These are phyloP conservation scores for Leucoraja ocellata DNA, from an alignment of 2,797 vertebrate species.

Conservation along the genomic window DNA sequence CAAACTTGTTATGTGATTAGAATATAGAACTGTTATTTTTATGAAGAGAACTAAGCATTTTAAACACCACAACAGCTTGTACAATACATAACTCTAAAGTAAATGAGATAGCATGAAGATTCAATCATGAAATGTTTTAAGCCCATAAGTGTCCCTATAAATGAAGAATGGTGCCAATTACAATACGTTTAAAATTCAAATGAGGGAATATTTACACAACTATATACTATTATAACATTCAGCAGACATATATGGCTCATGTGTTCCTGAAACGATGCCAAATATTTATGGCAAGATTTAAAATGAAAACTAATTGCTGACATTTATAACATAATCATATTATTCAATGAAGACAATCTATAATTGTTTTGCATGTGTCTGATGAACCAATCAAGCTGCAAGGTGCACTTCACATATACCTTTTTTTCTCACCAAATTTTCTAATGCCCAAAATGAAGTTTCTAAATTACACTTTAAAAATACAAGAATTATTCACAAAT, in stretches of 20 bases:
- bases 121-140: not conserved
- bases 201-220: not conserved
- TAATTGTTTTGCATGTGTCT: slow-evolving; percentile 46
- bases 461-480: not conserved
- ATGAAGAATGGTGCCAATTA: not conserved
- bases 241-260: slow-evolving; percentile 41
- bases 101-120: not conserved
- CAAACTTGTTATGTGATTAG: not conserved
- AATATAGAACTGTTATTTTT: not conserved
- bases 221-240: not conserved
- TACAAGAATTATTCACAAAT: not conserved
- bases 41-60: not conserved
- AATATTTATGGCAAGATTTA: not conserved
- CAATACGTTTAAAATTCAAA: not conserved
- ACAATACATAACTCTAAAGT: not conserved
- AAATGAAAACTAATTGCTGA: slow-evolving; percentile 48
- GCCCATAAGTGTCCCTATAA: not conserved
- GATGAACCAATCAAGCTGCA: not conserved
- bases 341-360: slow-evolving; percentile 47
- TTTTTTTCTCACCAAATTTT: not conserved
- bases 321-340: no score
- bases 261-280: slow-evolving; percentile 39
- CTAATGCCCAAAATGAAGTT: not conserved
- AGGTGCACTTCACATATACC: not conserved
- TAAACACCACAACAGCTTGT: not conserved